Evolutionary conservation across 2,888 invertebrate species (phyloP), one percentile per base, ranked within the genome.

Genomic region (Trichopoda pennipes): DNA sequence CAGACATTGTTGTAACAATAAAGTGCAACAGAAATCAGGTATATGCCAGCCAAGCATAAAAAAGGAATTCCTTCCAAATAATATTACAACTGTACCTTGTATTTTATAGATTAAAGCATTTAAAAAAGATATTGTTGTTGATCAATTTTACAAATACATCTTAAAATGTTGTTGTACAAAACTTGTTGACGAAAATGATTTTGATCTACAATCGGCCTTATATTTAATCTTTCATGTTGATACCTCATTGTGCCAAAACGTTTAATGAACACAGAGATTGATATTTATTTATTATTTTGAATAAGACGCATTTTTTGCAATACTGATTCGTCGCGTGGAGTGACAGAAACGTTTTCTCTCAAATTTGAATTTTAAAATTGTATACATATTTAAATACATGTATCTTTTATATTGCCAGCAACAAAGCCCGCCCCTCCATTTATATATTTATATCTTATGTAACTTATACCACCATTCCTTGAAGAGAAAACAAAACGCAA

Each of bases 161-260:
- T 23, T 16, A 42, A 1, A 35, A 56, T 10, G 17, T 10, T 17
- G n/a, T 16, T 32, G 16, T 38, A 38, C 38, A 14, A 38, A 38
- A 38, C 21, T 17, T 32, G 7, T 17, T 49, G 32, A n/a, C 44
- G n/a, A n/a, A 21, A 2, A 61, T 23, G 9, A 44, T 44, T n/a
- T 28, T 38, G 23, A 38, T 53, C 53, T n/a, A 10, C n/a, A 55
- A 17, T 2, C 42, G 17, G 28, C 3, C 23, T 44, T 58, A 23
- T 1, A 14, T 44, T 58, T 6, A 10, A 19, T 56, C 21, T 38
- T 32, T 66, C 23, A 74, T 55, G 74, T 64, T 70, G 21, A 72
- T 82, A 82, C 79, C 79, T 79, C 81, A 66, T 72, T 75, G 79
- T 82, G 78, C 75, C 81, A 79, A 79, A 82, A 78, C 53, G 55